A percentile compares a stretch with the other conserved stretches of the same genome.
phyloP scores from a whole-genome alignment of 1,140 invertebrate genomes.

The Heliconius nattereri region DNA sequence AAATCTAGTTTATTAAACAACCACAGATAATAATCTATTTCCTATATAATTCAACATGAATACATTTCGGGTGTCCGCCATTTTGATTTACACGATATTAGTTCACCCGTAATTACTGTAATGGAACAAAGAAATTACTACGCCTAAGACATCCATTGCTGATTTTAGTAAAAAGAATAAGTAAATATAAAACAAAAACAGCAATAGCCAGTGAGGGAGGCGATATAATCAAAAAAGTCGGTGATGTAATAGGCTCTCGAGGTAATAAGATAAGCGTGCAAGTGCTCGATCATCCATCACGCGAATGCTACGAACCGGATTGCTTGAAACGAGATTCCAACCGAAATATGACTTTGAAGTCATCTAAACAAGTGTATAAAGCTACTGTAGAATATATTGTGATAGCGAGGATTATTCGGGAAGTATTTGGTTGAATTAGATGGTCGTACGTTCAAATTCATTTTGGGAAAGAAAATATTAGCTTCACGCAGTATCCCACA shows the following conservation, averaged over 20 bases:
- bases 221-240: constrained; percentile 20
- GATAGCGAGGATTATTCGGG: neutral
- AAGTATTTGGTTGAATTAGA: constrained; percentile 29
- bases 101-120: constrained; percentile 56
- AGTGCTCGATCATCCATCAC: constrained; percentile 70
- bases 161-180: neutral
- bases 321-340: constrained; percentile 53
- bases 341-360: constrained; percentile 53
- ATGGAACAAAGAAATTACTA: neutral
- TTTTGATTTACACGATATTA: constrained; percentile 59
- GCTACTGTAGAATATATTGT: constrained; percentile 22
- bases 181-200: constrained; percentile 31
- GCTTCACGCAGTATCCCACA: too few relatives aligned
- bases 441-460: neutral
- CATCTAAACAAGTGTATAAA: constrained; percentile 41
- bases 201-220: constrained; percentile 44
- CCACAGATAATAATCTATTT: constrained; percentile 51
- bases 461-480: neutral
- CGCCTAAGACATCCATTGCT: neutral
- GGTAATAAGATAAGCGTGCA: constrained; percentile 50
- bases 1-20: constrained; percentile 17
- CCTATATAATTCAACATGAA: constrained; percentile 62
- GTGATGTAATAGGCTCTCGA: constrained; percentile 28
- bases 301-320: constrained; percentile 74
- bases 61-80: constrained; percentile 73